phyloP scores from a whole-genome alignment of 1,140 invertebrate genomes.

The Heliconius himera region DNA sequence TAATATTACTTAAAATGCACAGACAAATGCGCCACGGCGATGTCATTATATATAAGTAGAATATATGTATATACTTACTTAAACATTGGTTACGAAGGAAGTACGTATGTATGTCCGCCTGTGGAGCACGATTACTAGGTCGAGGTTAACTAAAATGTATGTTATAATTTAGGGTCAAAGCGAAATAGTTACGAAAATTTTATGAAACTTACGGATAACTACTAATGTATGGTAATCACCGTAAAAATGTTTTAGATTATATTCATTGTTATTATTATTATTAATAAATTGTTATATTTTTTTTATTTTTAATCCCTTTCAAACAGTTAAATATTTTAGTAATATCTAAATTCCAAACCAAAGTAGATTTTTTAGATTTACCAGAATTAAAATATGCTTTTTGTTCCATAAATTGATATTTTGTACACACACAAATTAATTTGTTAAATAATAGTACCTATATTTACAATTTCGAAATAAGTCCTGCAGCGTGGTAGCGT shows the following conservation, averaged over 20 bases:
- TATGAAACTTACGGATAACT: background rate
- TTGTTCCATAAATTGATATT: no score
- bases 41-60: background rate
- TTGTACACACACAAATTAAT: no score
- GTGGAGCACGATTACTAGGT: slow-evolving; percentile 2
- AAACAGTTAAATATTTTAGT: no score
- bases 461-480: no score
- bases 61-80: background rate
- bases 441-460: no score
- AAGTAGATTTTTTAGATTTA: no score
- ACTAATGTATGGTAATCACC: background rate
- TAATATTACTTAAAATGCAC: no score
- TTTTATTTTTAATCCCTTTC: background rate
- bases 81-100: slow-evolving; percentile 1
- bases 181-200: background rate
- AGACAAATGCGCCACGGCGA: background rate
- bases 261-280: background rate
- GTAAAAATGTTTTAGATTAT: background rate
- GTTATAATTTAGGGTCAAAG: slow-evolving; percentile 7
- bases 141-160: slow-evolving; percentile 3
- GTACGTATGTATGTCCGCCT: background rate
- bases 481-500: no score
- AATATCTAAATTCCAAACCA: no score
- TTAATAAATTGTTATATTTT: no score
- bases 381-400: no score